Conservation (phyloP, 2,888 invertebrate species). For the Psylliodes chrysocephalus region DNA sequence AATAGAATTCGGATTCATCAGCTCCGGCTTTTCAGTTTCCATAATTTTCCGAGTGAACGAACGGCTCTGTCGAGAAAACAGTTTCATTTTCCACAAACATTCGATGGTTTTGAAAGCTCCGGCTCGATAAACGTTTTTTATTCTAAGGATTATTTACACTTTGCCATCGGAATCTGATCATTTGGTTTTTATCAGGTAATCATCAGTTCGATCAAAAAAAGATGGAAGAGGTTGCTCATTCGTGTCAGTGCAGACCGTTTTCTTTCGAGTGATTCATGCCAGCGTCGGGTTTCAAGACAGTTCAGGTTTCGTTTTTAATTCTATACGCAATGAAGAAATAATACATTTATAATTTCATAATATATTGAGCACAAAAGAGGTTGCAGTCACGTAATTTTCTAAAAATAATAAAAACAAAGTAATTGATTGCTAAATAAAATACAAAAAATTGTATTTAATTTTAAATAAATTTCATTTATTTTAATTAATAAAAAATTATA, state of each 20-base stretch:
- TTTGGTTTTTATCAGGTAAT: constrained; percentile 47
- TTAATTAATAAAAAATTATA: too few relatives aligned
- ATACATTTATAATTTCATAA: too few relatives aligned
- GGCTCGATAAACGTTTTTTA: constrained; percentile 5
- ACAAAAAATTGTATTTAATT: too few relatives aligned
- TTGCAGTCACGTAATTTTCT: too few relatives aligned
- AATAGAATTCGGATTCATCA: constrained; percentile 14
- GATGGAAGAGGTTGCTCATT: constrained; percentile 48
- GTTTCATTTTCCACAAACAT: constrained; percentile 15
- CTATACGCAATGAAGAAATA: too few relatives aligned
- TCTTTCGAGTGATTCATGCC: neutral
- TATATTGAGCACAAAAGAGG: too few relatives aligned
- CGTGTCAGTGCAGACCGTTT: constrained; percentile 37
- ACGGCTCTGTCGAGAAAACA: constrained; percentile 5
- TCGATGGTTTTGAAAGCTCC: constrained; percentile 9
- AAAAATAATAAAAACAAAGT: too few relatives aligned
- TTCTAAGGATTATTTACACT: constrained; percentile 28
- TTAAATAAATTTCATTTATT: too few relatives aligned
- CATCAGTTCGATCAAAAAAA: constrained; percentile 54
- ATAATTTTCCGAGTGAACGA: constrained; percentile 12
- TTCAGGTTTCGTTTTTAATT: too few relatives aligned
- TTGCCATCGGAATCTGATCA: constrained; percentile 27
- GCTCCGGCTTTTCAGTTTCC: constrained; percentile 9
- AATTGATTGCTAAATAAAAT: too few relatives aligned
- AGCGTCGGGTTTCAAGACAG: neutral